Evolutionary conservation across 2,888 invertebrate genomes (phyloP), one percentile per base, ranked within the genome.

Genomic region (Thera obeliscata): DNA sequence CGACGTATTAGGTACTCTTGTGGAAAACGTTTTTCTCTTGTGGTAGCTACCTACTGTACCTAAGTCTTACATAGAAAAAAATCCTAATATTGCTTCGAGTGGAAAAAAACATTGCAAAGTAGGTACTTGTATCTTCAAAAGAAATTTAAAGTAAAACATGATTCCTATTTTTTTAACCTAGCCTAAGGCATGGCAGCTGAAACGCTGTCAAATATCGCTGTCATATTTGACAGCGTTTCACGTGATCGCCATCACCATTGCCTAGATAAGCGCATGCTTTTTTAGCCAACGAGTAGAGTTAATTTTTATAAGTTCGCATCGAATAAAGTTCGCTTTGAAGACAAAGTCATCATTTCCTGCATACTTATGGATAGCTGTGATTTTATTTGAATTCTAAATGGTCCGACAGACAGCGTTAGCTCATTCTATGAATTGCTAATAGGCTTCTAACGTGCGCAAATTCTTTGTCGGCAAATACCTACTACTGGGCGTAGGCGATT

Each of bases 381-480:
- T 60, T 52, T 64, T 56, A 63, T 58, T 33, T 41, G 49, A 69
- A 69, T 60, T 69, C 56, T 60, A 61, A 59, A 56, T 41, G 38
- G 41, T 22, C 33, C 38, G 48, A 48, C 38, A 38, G 1, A 36
- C 69, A 62, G 36, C 68, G 61, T 69, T 67, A 66, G 56, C 67
- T 70, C 65, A 69, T 66, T 70, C 5, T 74, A 70, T 73, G 82
- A 80, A 81, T 82, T 78, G 67, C 69, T 77, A 82, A 81, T 80
- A 38, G 66, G 69, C 65, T 59, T 69, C 57, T 69, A 60, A 70
- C 65, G 64, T 67, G 55, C 56, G 66, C 64, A 60, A 67, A 72
- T 67, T 66, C 46, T 56, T 58, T 35, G 57, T 46, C 43, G 35
- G 54, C 7, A 43, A 8, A 43, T 43, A 43, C 43, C 43, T 46